phyloP scores from a whole-genome alignment of 2,113 vertebrate genomes.

The Tinamus guttatus region DNA sequence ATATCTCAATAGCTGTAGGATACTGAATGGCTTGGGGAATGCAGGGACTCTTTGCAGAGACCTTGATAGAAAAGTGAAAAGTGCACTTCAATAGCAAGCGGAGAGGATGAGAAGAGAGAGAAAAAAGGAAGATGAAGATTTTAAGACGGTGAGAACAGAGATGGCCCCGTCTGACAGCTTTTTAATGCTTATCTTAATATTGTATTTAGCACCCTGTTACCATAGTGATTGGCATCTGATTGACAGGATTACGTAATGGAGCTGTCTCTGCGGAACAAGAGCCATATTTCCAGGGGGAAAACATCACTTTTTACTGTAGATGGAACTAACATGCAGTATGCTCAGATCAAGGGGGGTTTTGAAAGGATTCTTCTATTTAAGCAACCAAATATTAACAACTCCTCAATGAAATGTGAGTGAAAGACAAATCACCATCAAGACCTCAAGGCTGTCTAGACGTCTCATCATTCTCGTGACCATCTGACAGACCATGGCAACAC shows the following conservation, averaged over 20 bases:
- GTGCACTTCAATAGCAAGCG: background rate
- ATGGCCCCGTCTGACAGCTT: background rate
- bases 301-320: background rate
- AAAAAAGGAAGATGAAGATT: background rate
- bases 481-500: slow-evolving; percentile 9
- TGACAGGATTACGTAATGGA: slow-evolving; percentile 43
- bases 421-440: slow-evolving; percentile 19
- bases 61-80: background rate
- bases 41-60: background rate
- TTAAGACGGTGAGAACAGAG: background rate
- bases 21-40: background rate
- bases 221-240: slow-evolving; percentile 34
- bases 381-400: background rate
- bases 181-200: slow-evolving; percentile 11
- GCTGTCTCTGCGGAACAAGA: slow-evolving; percentile 18
- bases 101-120: background rate
- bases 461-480: background rate
- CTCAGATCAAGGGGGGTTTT: background rate
- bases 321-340: background rate
- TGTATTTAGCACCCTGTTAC: slow-evolving; percentile 37
- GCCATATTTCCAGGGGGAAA: slow-evolving; percentile 8
- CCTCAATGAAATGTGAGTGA: background rate
- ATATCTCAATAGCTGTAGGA: background rate
- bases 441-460: slow-evolving; percentile 1
- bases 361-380: background rate